These are phyloP conservation scores for Palythoa grandis DNA, from an alignment of 92 coral and sea anemone species.

Conservation along the genomic window DNA sequence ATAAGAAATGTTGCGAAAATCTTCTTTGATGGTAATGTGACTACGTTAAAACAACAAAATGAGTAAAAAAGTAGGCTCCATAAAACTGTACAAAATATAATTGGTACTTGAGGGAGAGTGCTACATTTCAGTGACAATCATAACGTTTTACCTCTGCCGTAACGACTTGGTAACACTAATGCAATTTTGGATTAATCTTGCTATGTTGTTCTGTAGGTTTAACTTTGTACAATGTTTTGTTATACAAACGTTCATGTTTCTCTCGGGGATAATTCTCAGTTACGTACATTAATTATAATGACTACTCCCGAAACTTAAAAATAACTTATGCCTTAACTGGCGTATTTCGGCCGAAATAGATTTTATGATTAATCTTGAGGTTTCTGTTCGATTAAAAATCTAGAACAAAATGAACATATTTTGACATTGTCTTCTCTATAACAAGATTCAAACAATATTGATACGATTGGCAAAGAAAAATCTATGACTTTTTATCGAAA, in stretches of 20 bases:
- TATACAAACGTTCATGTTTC: neutral
- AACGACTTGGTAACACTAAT: neutral
- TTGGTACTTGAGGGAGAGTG: neutral
- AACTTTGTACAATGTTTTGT: slow-evolving; percentile 18
- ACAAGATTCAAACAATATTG: neutral
- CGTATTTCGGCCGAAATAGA: neutral
- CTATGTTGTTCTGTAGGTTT: neutral
- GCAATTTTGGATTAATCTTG: neutral
- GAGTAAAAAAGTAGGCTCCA: slow-evolving; percentile 27
- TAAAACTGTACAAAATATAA: slow-evolving; percentile 27
- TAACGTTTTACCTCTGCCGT: neutral
- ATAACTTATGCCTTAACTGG: neutral
- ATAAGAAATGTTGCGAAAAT: neutral
- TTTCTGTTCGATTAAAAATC: neutral
- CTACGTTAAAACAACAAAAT: slow-evolving; percentile 9
- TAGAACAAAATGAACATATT: neutral
- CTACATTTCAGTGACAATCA: neutral
- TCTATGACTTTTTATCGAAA: neutral
- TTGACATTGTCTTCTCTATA: neutral
- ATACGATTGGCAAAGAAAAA: neutral
- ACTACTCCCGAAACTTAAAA: neutral
- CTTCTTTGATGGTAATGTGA: neutral
- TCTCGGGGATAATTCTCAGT: neutral
- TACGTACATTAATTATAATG: neutral
- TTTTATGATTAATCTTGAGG: neutral